phyloP scores from a whole-genome alignment of 2,888 invertebrate species.

The Aplocera efformata region DNA sequence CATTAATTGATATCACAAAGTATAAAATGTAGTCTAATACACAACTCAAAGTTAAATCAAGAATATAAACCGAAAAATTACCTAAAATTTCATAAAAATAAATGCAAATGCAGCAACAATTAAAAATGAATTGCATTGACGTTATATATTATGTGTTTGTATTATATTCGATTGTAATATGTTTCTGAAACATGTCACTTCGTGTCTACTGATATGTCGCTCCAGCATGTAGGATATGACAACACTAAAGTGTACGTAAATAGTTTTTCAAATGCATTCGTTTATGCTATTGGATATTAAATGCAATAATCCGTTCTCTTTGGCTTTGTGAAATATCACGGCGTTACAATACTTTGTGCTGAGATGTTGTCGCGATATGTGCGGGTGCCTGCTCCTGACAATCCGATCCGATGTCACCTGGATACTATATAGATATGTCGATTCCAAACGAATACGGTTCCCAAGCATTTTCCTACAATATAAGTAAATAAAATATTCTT shows the following conservation, averaged over 20 bases:
- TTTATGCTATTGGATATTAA: slow-evolving; percentile 51
- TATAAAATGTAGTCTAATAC: slow-evolving; percentile 60
- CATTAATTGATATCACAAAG: slow-evolving; percentile 74
- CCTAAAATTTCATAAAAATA: slow-evolving; percentile 59
- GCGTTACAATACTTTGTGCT: slow-evolving; percentile 62
- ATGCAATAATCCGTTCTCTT: slow-evolving; percentile 67
- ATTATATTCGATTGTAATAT: slow-evolving; percentile 37
- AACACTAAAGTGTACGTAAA: slow-evolving; percentile 26
- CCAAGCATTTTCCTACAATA: slow-evolving; percentile 70
- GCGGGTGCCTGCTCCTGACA: slow-evolving; percentile 32
- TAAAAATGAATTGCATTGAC: slow-evolving; percentile 35
- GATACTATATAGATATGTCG: slow-evolving; percentile 64
- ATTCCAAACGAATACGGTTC: slow-evolving; percentile 57
- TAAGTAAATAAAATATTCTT: slow-evolving; percentile 75
- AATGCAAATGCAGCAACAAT: slow-evolving; percentile 58
- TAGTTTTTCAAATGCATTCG: slow-evolving; percentile 20
- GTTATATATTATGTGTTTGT: slow-evolving; percentile 26
- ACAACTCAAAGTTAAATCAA: slow-evolving; percentile 50
- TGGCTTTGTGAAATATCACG: slow-evolving; percentile 79
- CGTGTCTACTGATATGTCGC: slow-evolving; percentile 51
- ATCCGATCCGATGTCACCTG: slow-evolving; percentile 38
- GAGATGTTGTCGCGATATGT: slow-evolving; percentile 72
- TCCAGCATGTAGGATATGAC: slow-evolving; percentile 48
- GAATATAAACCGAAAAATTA: slow-evolving; percentile 48
- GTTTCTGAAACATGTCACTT: slow-evolving; percentile 42